Evolutionary conservation across 1,140 invertebrate species (phyloP).

Genomic region (Saccostrea cuccullata): DNA sequence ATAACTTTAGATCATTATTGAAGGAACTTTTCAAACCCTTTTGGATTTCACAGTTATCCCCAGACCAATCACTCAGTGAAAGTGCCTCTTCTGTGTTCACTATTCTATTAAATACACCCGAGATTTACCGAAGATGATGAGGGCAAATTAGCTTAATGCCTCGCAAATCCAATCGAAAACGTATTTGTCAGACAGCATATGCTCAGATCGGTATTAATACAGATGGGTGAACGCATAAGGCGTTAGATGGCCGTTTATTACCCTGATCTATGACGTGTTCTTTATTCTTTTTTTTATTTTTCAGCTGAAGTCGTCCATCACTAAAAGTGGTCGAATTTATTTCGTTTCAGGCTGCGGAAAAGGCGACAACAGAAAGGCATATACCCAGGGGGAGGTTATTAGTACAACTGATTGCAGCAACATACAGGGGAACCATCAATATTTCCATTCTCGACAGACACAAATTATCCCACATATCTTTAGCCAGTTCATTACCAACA

Average conservation of each 20-base stretch:
- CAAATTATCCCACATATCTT: not conserved
- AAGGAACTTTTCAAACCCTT: slow-evolving; percentile 14
- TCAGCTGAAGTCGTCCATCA: not conserved
- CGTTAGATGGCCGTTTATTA: not conserved
- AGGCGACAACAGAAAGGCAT: not conserved
- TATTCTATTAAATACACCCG: not conserved
- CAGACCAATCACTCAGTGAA: slow-evolving; percentile 1
- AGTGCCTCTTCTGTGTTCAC: not conserved
- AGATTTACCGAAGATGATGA: slow-evolving; percentile 5
- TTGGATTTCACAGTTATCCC: not conserved
- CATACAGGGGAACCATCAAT: not conserved
- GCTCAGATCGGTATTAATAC: not conserved
- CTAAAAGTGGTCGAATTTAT: not conserved
- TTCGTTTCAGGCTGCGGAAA: not conserved
- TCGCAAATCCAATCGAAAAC: not conserved
- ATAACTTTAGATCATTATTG: not conserved
- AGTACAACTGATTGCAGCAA: not conserved
- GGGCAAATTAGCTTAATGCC: slow-evolving; percentile 18
- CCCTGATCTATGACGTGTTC: not conserved
- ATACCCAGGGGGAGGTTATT: not conserved
- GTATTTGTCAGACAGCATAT: slow-evolving; percentile 3
- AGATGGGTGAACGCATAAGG: slow-evolving; percentile 5
- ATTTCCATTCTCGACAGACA: slow-evolving; percentile 7
- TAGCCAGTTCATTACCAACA: not conserved
- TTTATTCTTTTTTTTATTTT: not conserved